phyloP scores from a whole-genome alignment of 2,888 invertebrate species.

The Andrena trimmerana region DNA sequence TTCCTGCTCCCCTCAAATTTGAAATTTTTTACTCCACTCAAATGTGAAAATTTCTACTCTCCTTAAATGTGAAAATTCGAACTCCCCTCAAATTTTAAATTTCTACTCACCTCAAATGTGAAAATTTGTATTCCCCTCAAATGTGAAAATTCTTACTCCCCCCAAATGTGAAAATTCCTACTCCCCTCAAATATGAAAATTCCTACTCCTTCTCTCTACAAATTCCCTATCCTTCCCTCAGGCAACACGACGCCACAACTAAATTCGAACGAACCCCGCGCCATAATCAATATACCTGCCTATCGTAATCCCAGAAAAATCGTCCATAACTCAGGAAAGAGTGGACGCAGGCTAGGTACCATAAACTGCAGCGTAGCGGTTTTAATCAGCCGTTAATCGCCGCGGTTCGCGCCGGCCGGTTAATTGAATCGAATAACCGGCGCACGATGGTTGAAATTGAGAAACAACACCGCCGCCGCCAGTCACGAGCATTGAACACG shows the following conservation, averaged over 20 bases:
- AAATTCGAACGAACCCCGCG: conserved; percentile 1
- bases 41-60: too few relatives aligned
- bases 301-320: conserved; percentile 5
- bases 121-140: too few relatives aligned
- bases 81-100: too few relatives aligned
- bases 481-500: conserved; percentile 39
- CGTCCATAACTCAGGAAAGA: background rate
- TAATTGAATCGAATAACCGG: conserved; percentile 50
- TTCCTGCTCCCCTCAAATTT: too few relatives aligned
- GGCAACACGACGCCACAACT: background rate
- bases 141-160: too few relatives aligned
- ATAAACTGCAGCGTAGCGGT: background rate
- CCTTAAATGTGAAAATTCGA: too few relatives aligned
- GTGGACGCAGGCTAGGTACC: too few relatives aligned
- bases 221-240: background rate
- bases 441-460: conserved; percentile 45
- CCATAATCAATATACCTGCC: background rate
- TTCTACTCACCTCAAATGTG: too few relatives aligned
- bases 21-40: too few relatives aligned
- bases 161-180: too few relatives aligned
- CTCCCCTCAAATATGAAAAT: too few relatives aligned
- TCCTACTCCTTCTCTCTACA: too few relatives aligned
- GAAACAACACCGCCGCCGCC: conserved; percentile 32
- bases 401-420: conserved; percentile 16
- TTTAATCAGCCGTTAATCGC: conserved; percentile 28